Conservation (phyloP, 2,888 invertebrate genomes). For the Stenodema calcarata region DNA sequence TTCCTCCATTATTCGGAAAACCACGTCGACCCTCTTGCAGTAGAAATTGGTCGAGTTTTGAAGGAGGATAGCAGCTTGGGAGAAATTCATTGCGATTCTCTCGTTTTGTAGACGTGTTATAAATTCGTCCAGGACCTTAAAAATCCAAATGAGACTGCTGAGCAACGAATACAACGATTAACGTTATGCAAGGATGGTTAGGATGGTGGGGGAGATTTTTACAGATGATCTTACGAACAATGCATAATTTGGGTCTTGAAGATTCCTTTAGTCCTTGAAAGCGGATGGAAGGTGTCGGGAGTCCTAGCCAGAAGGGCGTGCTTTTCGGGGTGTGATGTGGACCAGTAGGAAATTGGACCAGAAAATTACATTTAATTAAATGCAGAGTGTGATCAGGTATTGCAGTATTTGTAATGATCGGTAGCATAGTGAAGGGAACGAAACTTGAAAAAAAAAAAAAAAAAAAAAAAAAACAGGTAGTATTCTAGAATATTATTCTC, state of each 20-base stretch:
- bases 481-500: no score
- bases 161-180: background rate
- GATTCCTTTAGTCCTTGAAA: background rate
- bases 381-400: no score
- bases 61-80: conserved; percentile 26
- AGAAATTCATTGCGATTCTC: conserved; percentile 9
- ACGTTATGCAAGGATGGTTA: background rate
- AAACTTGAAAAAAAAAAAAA: no score
- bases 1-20: conserved; percentile 22
- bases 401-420: no score
- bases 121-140: conserved; percentile 39
- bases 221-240: background rate
- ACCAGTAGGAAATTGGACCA: no score
- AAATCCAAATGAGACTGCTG: background rate
- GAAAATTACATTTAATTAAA: no score
- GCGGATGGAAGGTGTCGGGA: background rate
- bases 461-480: no score
- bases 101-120: conserved; percentile 1
- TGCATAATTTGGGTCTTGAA: background rate
- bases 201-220: background rate
- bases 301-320: background rate
- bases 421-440: no score
- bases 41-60: conserved; percentile 43
- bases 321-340: no score
- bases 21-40: conserved; percentile 35